Conservation (phyloP, 2,113 vertebrate genomes). For the Oceanites oceanicus region DNA sequence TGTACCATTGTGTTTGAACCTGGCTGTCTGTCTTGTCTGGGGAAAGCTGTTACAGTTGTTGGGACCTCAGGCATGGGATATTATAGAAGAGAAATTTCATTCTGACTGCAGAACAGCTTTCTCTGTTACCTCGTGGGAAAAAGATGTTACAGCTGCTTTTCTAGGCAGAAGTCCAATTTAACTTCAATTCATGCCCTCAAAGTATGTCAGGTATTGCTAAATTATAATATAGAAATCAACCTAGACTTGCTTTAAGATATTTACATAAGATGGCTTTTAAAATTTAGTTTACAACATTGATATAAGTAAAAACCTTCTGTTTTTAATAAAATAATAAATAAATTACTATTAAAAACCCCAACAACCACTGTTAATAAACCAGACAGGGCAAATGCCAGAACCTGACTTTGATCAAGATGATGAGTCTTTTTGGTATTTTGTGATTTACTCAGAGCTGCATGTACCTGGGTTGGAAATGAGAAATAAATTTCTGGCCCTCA, state of each 20-base stretch:
- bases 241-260: background rate
- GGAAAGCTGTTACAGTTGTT: background rate
- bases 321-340: background rate
- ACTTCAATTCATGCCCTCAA: background rate
- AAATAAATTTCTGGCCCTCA: background rate
- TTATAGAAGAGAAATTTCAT: background rate
- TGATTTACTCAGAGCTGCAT: background rate
- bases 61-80: background rate
- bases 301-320: background rate
- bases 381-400: background rate
- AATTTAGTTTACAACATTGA: background rate
- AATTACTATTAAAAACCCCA: fast-evolving
- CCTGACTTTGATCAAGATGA: background rate
- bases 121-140: background rate
- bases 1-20: background rate
- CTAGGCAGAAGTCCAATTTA: background rate
- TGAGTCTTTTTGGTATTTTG: background rate
- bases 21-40: background rate
- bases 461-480: background rate
- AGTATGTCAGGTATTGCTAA: background rate
- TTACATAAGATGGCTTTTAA: background rate
- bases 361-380: background rate
- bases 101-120: background rate
- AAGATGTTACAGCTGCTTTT: background rate
- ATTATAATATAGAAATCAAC: background rate